Base-by-base conservation (phyloP, 2,113 vertebrate species). In the Cephalopholis sonnerati region DNA sequence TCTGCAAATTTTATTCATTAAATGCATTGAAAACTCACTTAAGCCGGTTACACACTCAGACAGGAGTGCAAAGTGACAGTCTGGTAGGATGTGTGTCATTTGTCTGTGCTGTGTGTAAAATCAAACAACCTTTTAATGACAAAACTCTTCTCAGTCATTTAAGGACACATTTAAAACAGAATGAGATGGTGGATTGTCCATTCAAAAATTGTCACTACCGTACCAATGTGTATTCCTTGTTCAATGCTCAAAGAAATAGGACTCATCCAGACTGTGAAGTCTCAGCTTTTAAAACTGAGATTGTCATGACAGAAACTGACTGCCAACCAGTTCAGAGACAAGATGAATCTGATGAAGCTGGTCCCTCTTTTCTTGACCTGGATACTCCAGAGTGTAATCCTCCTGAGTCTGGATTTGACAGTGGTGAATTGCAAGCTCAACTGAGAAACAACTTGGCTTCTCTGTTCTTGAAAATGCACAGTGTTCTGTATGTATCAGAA, bases 391-490 rank as follows among this genome's bases (percentile, higher is more conserved):
- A 39, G 17, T 63, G n/a, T 51, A 24, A 53, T 39, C 48, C 68
- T 73, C 39, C 11, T 3, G 63, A 85, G 2, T 25, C 46, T 11
- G 15, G 5, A 18, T 10, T 44, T 68, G 71, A 46, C 72, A 74
- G 10, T 13, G 59, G 63, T 27, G 15, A 12, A 58, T 64, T 77
- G 58, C 61, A 65, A 54, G 7, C 12, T 61, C 86, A 88, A 2
- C 46, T 85, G 16, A 75, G 27, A 75, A 75, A 80, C 27, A 89
- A 77, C 3, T 67, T 69, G 41, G 32, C 71, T 63, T 75, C 59
- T 82, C 44, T 85, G 25, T 85, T 79, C 8, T 68, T 85, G 41
- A 85, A 85, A 82, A 88, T 73, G 58, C 18, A 68, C 22, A 67
- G 66, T 72, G 39, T 79, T 82, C 63, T 81, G 59, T 70, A 88